Conservation (phyloP, 2,888 invertebrate species). For the Diarsia dahlii region DNA sequence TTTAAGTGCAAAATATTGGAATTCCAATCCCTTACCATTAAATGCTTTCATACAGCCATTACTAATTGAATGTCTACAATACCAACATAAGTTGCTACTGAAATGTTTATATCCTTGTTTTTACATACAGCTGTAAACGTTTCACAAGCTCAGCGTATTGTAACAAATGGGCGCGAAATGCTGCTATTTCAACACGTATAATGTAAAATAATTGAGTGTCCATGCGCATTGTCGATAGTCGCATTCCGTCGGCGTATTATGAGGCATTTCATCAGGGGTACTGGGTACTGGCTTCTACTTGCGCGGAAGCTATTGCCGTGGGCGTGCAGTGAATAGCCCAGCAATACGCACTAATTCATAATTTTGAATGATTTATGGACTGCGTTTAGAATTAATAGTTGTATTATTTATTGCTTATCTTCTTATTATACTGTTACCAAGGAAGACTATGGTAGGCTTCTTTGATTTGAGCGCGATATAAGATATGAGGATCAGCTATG, state of each 20-base stretch:
- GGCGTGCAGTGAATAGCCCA: conserved; percentile 58
- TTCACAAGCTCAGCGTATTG: conserved; percentile 51
- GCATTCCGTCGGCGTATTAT: conserved; percentile 67
- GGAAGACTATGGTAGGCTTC: neutral
- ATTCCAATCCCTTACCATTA: neutral
- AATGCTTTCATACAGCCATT: conserved; percentile 1
- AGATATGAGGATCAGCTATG: neutral
- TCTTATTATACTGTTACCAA: neutral
- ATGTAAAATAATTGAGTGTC: conserved; percentile 62
- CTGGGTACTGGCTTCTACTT: neutral
- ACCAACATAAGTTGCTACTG: conserved; percentile 54
- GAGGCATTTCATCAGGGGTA: conserved; percentile 64
- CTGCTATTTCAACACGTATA: conserved; percentile 64
- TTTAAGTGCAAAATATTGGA: conserved; percentile 5
- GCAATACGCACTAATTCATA: conserved; percentile 50
- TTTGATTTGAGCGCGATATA: neutral
- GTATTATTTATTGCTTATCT: conserved; percentile 23
- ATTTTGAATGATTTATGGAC: conserved; percentile 50
- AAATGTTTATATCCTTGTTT: conserved; percentile 55
- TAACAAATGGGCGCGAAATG: conserved; percentile 59
- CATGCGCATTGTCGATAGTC: conserved; percentile 63
- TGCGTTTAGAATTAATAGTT: conserved; percentile 26
- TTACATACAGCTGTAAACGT: conserved; percentile 57
- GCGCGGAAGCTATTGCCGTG: conserved; percentile 64
- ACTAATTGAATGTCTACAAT: conserved; percentile 47